phyloP scores from a whole-genome alignment of 1,140 invertebrate species.

The Dendrolimus punctatus region DNA sequence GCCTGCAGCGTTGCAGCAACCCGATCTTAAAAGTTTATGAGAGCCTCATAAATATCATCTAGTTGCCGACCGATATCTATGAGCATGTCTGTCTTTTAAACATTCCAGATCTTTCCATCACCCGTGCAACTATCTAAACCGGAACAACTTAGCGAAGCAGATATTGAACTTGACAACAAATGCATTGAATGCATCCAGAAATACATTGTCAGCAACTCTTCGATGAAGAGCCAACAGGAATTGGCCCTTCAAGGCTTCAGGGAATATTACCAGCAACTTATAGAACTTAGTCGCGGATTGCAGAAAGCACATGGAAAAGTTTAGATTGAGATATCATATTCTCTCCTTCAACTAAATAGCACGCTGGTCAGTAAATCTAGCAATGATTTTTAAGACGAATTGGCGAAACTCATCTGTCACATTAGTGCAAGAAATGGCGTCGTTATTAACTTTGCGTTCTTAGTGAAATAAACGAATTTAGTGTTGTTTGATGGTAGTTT shows the following conservation, averaged over 20 bases:
- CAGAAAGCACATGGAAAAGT: constrained; percentile 75
- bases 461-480: too few species aligned
- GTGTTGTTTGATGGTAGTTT: too few species aligned
- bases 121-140: constrained; percentile 44
- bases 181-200: constrained; percentile 73
- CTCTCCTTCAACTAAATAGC: too few species aligned
- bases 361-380: too few species aligned
- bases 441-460: too few species aligned
- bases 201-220: constrained; percentile 75
- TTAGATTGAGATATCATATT: constrained; percentile 6
- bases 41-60: neutral
- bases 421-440: too few species aligned
- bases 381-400: too few species aligned
- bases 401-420: too few species aligned
- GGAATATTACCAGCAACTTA: constrained; percentile 73
- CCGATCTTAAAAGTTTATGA: too few species aligned
- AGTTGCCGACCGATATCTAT: too few species aligned
- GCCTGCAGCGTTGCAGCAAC: too few species aligned
- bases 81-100: neutral
- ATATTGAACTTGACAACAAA: constrained; percentile 49
- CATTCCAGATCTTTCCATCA: constrained; percentile 47
- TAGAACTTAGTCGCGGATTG: constrained; percentile 74
- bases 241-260: constrained; percentile 77
- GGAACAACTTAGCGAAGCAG: constrained; percentile 34
- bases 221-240: constrained; percentile 75